Evolutionary conservation across 1,140 invertebrate species (phyloP).

Genomic region (Odontomachus brunneus): DNA sequence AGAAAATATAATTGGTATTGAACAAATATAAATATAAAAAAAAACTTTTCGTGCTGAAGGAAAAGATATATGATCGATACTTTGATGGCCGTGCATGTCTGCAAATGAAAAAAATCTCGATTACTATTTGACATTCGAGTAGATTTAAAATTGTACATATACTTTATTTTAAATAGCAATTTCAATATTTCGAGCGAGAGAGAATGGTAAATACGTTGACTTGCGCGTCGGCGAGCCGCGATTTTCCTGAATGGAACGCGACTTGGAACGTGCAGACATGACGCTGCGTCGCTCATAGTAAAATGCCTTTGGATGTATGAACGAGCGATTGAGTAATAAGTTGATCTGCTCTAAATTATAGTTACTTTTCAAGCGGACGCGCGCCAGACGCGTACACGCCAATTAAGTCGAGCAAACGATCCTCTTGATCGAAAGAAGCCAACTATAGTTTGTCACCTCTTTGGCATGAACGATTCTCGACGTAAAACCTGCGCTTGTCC

Average conservation of each 20-base stretch:
- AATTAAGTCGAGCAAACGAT: conserved; percentile 60
- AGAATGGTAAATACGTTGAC: no score
- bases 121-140: not conserved
- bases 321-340: conserved; percentile 39
- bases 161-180: no score
- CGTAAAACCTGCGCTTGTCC: not conserved
- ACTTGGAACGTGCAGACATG: not conserved
- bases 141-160: no score
- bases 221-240: not conserved
- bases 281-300: not conserved
- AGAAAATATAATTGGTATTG: no score
- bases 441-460: conserved; percentile 25
- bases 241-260: conserved; percentile 15
- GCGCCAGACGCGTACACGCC: conserved; percentile 47
- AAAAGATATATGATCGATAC: no score
- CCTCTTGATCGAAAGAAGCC: conserved; percentile 51
- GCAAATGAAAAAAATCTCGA: not conserved
- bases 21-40: no score
- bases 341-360: conserved; percentile 48
- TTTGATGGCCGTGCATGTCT: no score
- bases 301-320: conserved; percentile 13
- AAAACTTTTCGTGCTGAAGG: no score
- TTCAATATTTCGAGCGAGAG: no score
- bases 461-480: conserved; percentile 31
- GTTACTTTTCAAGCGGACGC: conserved; percentile 33